Base-by-base conservation (phyloP, 2,888 invertebrate species). In the Zele albiditarsus region DNA sequence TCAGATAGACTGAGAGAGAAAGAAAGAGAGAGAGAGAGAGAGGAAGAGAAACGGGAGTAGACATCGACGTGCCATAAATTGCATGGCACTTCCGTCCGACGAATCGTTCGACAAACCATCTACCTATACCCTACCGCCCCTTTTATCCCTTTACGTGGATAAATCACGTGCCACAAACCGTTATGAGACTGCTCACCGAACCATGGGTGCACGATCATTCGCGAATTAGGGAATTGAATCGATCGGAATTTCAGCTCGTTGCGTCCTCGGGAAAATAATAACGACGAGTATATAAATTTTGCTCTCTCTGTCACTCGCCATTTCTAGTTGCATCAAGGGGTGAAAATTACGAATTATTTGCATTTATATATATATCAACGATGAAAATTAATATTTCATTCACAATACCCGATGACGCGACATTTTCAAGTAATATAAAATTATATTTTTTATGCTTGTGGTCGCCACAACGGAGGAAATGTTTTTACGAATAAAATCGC, bases 91-190 rank as follows among this genome's bases (percentile, higher is more conserved):
- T 86, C 86, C 86, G 84, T 76, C 77, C 82, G 82, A 82, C 85
- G 82, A 83, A 81, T 84, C 84, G 84, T 84, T 86, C 83, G 85
- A 86, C 85, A 85, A 86, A 85, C 85, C 84, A 71, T 76, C 76
- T 78, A 78, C 74, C 27, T 57, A 58, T 49, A 58, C 63, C 63
- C 33, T 66, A 8, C 25, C 53, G 38, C 46, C 57, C 70, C 33
- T 33, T 62, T 60, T 70, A 60, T 73, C 49, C 53, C 46, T 25
- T 33, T 31, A 42, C 20, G 27, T 57, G 46, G 71, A 75, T 75
- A 75, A 75, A 75, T 75, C 70, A 75, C 73, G 67, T 67, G 62
- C 46, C 68, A 66, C 53, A 75, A 42, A 66, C 38, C 66, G 69
- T 71, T 74, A 71, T 71, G 49, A 68, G 67, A 73, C 53, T 71